Evolutionary conservation across 2,113 vertebrate genomes (phyloP), one percentile per base, ranked within the genome.

Genomic region (Actenoides lindsayi): DNA sequence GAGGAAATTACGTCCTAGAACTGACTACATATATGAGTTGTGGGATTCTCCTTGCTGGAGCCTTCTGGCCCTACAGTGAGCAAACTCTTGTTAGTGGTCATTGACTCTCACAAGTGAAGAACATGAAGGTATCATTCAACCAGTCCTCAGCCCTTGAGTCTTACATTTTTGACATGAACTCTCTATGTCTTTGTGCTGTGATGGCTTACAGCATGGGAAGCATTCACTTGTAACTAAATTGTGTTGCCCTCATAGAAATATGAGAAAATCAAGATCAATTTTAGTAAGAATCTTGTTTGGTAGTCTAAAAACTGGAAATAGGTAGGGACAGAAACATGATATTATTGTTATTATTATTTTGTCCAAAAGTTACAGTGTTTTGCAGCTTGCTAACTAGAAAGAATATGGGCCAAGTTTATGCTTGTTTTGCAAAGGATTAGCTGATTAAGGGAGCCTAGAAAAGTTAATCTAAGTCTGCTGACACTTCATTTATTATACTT

Each of bases 381-480:
- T 84, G 83, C 57, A 65, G 65, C 80, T 91, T 81, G 25, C 88
- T 78, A 65, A 19, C 33, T 25, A 75, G 50, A 77, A 87, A 42
- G 62, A 56, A 35, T 69, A 76, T 2, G 23, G 63, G 60, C 57
- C 78, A 75, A 76, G 28, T 20, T 73, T 70, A 41, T 57, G 60
- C 73, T 95, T 94, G 77, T 83, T 94, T 95, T 91, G 78, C 83
- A 75, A 83, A 75, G 35, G 63, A 87, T 83, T 84, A 89, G 31
- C 77, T 94, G 78, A 87, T 80, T 51, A 71, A 59, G 62, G 33
- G 48, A 76, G 67, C 39, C 69, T 63, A 67, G 85, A 73, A 91
- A 92, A 76, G 65, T 46, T 94, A 59, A 74, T 73, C 63, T 70
- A 46, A 54, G 46, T 54, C 75, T 96, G 50, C 51, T 93, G 79